phyloP scores from a whole-genome alignment of 2,113 vertebrate species.

The Ranitomeya imitator region DNA sequence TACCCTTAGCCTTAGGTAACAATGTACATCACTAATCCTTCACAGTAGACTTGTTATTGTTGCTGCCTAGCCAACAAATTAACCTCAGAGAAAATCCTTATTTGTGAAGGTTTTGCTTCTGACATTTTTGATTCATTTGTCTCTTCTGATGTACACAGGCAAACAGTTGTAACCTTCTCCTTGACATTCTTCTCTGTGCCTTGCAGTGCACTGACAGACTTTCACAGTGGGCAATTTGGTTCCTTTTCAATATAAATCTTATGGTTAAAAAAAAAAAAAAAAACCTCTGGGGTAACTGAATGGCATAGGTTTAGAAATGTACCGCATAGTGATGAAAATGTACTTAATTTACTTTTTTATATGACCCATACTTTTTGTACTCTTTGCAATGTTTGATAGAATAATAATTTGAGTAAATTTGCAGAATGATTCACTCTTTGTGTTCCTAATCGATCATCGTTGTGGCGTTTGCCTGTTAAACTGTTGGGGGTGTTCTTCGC shows the following conservation, averaged over 20 bases:
- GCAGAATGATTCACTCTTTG: neutral
- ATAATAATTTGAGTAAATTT: neutral
- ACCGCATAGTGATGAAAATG: neutral
- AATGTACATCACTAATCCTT: conserved; percentile 50
- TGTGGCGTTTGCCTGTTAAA: neutral
- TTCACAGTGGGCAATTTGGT: neutral
- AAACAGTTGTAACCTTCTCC: conserved; percentile 57
- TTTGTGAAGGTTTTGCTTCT: conserved; percentile 61
- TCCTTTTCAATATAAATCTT: neutral
- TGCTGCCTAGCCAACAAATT: conserved; percentile 59
- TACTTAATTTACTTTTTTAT: neutral
- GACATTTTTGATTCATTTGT: conserved; percentile 58
- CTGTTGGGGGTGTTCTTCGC: neutral
- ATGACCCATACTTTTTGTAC: neutral
- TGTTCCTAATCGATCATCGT: neutral
- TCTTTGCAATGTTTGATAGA: neutral
- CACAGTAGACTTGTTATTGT: conserved; percentile 16
- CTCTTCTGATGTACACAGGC: conserved; percentile 62
- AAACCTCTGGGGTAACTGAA: neutral
- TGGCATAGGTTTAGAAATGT: neutral
- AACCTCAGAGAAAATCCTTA: conserved; percentile 23
- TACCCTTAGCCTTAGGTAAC: conserved; percentile 46
- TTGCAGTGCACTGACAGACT: neutral
- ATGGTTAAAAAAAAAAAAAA: neutral
- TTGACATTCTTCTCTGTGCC: neutral